phyloP scores from a whole-genome alignment of 2,888 invertebrate genomes.

The Tridacna gigas region DNA sequence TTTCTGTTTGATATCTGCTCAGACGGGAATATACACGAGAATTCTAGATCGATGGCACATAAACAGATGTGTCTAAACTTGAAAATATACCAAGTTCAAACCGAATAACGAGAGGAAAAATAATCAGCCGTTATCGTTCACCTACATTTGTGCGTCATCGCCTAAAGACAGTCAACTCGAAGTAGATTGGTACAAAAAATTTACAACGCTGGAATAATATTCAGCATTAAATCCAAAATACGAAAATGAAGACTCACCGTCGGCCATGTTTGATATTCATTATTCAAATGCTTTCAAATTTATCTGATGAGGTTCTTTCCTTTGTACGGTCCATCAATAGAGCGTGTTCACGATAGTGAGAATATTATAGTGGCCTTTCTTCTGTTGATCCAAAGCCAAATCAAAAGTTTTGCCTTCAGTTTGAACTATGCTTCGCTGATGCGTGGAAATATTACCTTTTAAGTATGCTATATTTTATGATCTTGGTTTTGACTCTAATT shows the following conservation, averaged over 20 bases:
- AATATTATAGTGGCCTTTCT: not conserved
- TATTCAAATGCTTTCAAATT: conserved; percentile 40
- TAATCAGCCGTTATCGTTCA: no score
- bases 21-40: no score
- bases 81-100: no score
- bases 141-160: no score
- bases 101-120: no score
- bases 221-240: not conserved
- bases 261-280: conserved; percentile 55
- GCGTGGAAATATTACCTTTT: conserved; percentile 18
- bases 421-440: conserved; percentile 14
- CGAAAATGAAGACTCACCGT: conserved; percentile 27
- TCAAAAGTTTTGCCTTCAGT: not conserved
- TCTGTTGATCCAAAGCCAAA: not conserved
- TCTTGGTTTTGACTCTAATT: not conserved
- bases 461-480: not conserved
- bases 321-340: conserved; percentile 23
- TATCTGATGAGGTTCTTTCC: conserved; percentile 34
- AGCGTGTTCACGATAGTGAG: conserved; percentile 34
- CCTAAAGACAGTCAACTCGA: no score
- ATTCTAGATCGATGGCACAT: no score
- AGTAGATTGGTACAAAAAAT: no score
- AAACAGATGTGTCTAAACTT: no score
- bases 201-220: no score
- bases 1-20: no score